Percentiles rank a stretch among this genome's conserved stretches.
phyloP scores from a whole-genome alignment of 2,113 vertebrate species.

The Chaenocephalus aceratus region DNA sequence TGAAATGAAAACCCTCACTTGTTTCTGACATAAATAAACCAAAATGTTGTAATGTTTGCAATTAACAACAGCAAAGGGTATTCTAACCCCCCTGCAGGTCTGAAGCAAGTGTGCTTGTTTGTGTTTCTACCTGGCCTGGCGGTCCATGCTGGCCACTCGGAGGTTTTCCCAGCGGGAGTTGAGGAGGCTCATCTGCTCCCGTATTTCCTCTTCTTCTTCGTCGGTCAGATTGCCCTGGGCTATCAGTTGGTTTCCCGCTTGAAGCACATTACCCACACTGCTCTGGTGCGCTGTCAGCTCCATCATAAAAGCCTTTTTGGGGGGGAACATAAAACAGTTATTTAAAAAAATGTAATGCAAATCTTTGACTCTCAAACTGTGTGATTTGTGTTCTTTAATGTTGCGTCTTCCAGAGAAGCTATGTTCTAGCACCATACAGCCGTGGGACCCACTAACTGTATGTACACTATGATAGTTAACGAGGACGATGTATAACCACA shows the following conservation, averaged over 20 bases:
- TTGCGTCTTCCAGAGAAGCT: not conserved
- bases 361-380: not conserved
- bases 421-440: not conserved
- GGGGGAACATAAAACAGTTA: not conserved
- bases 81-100: not conserved
- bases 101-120: not conserved
- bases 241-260: conserved; percentile 95
- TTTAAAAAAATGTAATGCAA: not conserved
- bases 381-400: not conserved
- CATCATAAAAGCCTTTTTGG: conserved; percentile 94
- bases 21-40: not conserved
- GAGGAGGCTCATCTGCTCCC: conserved; percentile 95
- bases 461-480: not conserved
- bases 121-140: conserved; percentile 90
- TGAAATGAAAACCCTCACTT: not conserved
- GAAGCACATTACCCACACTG: conserved; percentile 95
- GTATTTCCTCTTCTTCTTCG: conserved; percentile 96
- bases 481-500: not conserved
- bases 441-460: not conserved
- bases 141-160: conserved; percentile 95
- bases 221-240: conserved; percentile 91
- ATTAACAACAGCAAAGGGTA: not conserved
- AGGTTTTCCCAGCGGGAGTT: conserved; percentile 96
- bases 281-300: conserved; percentile 97
- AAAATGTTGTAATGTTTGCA: not conserved